Evolutionary conservation across 2,888 invertebrate genomes (phyloP).

Genomic region (Drosophila percnosoma): DNA sequence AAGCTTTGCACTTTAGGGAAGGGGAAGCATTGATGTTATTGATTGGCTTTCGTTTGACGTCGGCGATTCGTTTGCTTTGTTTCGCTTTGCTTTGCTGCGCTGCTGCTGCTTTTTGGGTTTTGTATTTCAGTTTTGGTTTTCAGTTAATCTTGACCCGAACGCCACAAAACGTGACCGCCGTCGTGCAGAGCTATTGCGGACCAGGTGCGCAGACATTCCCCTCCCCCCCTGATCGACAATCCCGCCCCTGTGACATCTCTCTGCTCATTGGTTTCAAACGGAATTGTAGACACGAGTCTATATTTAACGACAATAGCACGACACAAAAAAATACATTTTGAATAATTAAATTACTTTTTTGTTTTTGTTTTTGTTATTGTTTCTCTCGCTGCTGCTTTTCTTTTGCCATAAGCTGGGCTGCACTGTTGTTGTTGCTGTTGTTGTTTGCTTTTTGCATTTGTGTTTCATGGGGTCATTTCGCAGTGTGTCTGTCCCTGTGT

Average conservation of each 20-base stretch:
- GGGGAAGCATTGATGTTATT: conserved; percentile 26
- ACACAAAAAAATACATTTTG: conserved; percentile 36
- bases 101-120: conserved; percentile 21
- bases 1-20: not conserved
- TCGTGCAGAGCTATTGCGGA: conserved; percentile 7
- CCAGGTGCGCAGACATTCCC: conserved; percentile 2
- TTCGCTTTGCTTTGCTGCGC: conserved; percentile 11
- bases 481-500: not conserved
- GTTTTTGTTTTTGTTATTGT: conserved; percentile 12
- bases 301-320: conserved; percentile 29
- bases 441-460: conserved; percentile 26
- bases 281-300: conserved; percentile 31
- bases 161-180: conserved; percentile 56
- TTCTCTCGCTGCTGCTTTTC: conserved; percentile 3
- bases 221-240: too few relatives aligned
- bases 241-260: not conserved
- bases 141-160: conserved; percentile 63
- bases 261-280: conserved; percentile 1
- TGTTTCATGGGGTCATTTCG: conserved; percentile 5
- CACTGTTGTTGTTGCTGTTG: conserved; percentile 31
- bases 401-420: conserved; percentile 25
- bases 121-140: conserved; percentile 36
- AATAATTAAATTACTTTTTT: conserved; percentile 66
- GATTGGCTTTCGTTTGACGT: conserved; percentile 54
- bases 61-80: not conserved